Conservation (phyloP, 2,888 invertebrate species). For the Stegophylla sp. region DNA sequence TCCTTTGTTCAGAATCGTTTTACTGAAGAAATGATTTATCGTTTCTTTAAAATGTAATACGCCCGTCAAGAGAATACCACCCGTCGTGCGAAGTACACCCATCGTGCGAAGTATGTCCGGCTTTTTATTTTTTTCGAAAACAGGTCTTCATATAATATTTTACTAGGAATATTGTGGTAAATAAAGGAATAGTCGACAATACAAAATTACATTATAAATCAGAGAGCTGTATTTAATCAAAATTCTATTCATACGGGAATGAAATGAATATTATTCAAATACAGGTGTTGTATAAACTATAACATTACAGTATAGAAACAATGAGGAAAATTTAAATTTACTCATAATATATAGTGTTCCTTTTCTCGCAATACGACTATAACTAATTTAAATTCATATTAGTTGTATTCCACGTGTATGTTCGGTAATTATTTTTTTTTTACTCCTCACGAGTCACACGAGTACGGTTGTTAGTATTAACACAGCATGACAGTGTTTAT, state of each 20-base stretch:
- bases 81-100: no score
- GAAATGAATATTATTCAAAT: not conserved
- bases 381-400: not conserved
- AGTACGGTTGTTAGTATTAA: not conserved
- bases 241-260: not conserved
- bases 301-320: no score
- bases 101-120: no score
- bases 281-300: no score
- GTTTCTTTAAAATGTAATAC: no score
- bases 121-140: not conserved
- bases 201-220: not conserved
- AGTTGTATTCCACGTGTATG: not conserved
- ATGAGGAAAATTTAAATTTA: not conserved
- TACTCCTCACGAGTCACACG: not conserved
- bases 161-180: not conserved
- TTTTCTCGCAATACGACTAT: not conserved
- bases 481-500: not conserved
- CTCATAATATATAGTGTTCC: no score
- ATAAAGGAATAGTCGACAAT: not conserved
- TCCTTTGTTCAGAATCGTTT: no score
- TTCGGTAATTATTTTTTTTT: not conserved
- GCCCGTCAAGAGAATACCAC: no score
- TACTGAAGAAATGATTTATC: no score
- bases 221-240: not conserved
- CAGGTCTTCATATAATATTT: not conserved